phyloP scores from a whole-genome alignment of 2,888 invertebrate genomes.

The Agrochola circellaris region DNA sequence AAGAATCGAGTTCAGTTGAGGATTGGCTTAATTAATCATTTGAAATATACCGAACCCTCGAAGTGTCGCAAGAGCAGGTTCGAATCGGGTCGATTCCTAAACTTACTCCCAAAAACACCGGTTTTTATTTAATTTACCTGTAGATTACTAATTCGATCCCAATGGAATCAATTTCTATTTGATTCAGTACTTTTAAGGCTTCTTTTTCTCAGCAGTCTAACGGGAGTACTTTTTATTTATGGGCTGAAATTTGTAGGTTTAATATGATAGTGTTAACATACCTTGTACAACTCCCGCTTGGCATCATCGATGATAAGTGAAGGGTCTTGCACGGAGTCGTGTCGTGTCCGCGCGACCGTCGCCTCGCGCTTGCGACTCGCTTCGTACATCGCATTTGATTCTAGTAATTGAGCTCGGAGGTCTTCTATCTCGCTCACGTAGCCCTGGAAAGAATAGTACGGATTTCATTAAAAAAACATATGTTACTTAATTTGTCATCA shows the following conservation, averaged over 20 bases:
- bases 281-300: constrained; percentile 94
- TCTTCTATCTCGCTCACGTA: constrained; percentile 98
- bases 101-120: neutral
- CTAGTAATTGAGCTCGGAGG: constrained; percentile 96
- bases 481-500: too few relatives aligned
- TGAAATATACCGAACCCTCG: neutral
- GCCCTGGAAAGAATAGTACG: constrained; percentile 86
- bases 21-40: too few relatives aligned
- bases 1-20: too few relatives aligned
- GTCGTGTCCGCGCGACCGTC: constrained; percentile 78
- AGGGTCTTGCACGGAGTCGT: constrained; percentile 83
- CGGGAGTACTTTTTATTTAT: neutral
- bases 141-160: neutral
- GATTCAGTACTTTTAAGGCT: neutral
- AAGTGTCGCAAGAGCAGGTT: neutral
- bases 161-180: neutral
- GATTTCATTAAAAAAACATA: too few relatives aligned
- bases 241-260: neutral
- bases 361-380: constrained; percentile 83
- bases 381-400: constrained; percentile 92
- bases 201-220: neutral
- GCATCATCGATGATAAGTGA: constrained; percentile 92
- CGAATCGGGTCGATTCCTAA: neutral
- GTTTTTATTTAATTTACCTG: neutral
- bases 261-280: constrained; percentile 46